These are phyloP conservation scores for Panagrolaimus sp. DNA, from an alignment of 1,140 invertebrate genomes.

Conservation along the genomic window DNA sequence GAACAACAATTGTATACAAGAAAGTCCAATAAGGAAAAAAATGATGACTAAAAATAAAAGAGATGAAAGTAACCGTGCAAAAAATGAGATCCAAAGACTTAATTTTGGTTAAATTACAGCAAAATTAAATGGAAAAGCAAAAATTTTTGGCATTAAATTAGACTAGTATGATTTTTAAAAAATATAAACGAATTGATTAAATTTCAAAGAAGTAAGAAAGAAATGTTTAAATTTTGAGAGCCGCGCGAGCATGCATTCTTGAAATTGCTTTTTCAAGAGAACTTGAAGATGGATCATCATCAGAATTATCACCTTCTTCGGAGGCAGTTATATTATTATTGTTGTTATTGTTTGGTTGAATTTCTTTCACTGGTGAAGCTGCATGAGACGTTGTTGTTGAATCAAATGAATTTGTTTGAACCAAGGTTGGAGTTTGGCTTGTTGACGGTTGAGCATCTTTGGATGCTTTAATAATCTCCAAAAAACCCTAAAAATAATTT, in stretches of 20 bases:
- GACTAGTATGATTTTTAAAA: not conserved
- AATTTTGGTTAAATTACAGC: not conserved
- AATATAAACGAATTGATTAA: not conserved
- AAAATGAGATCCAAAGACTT: not conserved
- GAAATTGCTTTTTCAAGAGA: slow-evolving; percentile 12
- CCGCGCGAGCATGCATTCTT: slow-evolving; percentile 11
- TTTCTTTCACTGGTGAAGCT: not conserved
- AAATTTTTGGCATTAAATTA: not conserved
- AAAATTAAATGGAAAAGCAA: not conserved
- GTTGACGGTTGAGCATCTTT: not conserved
- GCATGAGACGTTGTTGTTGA: not conserved
- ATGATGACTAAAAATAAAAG: no score
- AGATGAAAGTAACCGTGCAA: no score
- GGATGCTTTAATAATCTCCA: slow-evolving; percentile 5
- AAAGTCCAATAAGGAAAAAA: no score
- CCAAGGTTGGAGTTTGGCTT: not conserved
- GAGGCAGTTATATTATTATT: not conserved
- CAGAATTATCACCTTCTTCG: not conserved
- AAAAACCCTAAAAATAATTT: not conserved
- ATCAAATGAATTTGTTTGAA: not conserved
- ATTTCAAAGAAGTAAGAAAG: not conserved
- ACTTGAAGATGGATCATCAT: slow-evolving; percentile 9
- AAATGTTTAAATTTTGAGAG: slow-evolving; percentile 5
- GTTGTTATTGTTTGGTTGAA: not conserved
- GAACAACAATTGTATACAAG: no score